Evolutionary conservation across 2,113 vertebrate species (phyloP).

Genomic region (Austrofundulus limnaeus): DNA sequence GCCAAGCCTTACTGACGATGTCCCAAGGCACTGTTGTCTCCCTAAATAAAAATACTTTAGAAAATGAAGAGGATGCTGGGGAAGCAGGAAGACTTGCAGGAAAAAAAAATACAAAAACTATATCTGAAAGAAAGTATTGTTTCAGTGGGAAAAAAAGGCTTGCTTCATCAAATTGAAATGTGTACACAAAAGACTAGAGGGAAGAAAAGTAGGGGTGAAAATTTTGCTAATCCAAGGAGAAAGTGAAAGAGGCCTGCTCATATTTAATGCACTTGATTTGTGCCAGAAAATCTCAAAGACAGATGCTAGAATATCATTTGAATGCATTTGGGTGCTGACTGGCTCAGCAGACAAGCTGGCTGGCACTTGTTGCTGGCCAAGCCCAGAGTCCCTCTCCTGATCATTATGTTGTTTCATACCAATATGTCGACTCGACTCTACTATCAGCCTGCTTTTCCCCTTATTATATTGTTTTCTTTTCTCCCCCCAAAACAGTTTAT

Average conservation of each 20-base stretch:
- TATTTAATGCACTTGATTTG: slow-evolving; percentile 52
- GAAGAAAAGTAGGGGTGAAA: background rate
- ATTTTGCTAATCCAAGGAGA: background rate
- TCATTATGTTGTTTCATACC: slow-evolving; percentile 48
- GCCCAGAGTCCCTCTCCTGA: slow-evolving; percentile 37
- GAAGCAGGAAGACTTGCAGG: background rate
- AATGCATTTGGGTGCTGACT: slow-evolving; percentile 43
- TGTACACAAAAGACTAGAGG: slow-evolving; percentile 25
- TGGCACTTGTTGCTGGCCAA: slow-evolving; percentile 48
- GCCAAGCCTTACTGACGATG: slow-evolving; percentile 15
- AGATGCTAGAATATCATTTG: slow-evolving; percentile 58
- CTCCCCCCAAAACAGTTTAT: slow-evolving; percentile 2
- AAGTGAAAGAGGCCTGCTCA: slow-evolving; percentile 19
- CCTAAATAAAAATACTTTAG: slow-evolving; percentile 57
- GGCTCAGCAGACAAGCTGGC: slow-evolving; percentile 29
- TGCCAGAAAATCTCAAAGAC: slow-evolving; percentile 47
- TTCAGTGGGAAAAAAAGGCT: slow-evolving; percentile 14
- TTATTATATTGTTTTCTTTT: slow-evolving; percentile 17
- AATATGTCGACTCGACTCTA: slow-evolving; percentile 38
- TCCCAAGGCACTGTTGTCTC: slow-evolving; percentile 47
- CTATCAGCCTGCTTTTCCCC: slow-evolving; percentile 22
- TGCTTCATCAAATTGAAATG: slow-evolving; percentile 29
- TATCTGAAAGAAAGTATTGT: slow-evolving; percentile 30
- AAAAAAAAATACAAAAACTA: slow-evolving; percentile 8
- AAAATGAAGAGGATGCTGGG: slow-evolving; percentile 33